Base-by-base conservation (phyloP, 2,113 vertebrate species). In the Forbesichthys papilliferus region DNA sequence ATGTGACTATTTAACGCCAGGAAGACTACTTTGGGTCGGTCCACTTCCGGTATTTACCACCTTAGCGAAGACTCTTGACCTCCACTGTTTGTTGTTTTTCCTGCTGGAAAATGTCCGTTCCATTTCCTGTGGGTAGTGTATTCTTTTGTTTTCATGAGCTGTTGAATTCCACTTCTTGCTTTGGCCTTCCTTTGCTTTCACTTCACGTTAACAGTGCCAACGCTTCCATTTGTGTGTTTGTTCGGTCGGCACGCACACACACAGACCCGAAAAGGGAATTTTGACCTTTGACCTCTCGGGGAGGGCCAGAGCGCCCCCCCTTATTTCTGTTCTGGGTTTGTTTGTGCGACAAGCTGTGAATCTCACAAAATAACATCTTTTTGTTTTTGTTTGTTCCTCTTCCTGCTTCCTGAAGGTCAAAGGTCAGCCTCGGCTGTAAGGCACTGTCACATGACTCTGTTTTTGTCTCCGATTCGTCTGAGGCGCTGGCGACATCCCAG, bases 381-480 rank as follows among this genome's bases (percentile, higher is more conserved):
- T 9, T 1, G 9, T 71, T 56, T 83, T 77, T 76, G 64, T 72
- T 54, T 77, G 27, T 66, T 62, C 18, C 1, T 63, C 18, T 66
- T 83, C 85, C 16, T 66, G 80, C 82, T 63, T 64, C 79, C 74
- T 69, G 42, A 75, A 98, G 97, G 64, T 82, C 88, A 67, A 96
- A 92, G 86, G 80, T 93, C 64, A 91, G 71, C 81, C 85, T 95
- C 92, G 92, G 94, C 33, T 92, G 60, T 88, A 96, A 96, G 87
- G 93, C 93, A 66, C 64, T 96, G 84, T 97, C 96, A 14, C 95
- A 97, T 42, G 96, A 98, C 82, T 96, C 95, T 0, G 87, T 96
- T 74, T 96, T 98, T 75, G 90, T 93, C 68, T 91, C 90, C 11
- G 92, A 95, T 16, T 86, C 87, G 9, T 79, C 86, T 14, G 94